Evolutionary conservation across 2,113 vertebrate species (phyloP), one percentile per base, ranked within the genome.

Genomic region (Podilymbus podiceps): DNA sequence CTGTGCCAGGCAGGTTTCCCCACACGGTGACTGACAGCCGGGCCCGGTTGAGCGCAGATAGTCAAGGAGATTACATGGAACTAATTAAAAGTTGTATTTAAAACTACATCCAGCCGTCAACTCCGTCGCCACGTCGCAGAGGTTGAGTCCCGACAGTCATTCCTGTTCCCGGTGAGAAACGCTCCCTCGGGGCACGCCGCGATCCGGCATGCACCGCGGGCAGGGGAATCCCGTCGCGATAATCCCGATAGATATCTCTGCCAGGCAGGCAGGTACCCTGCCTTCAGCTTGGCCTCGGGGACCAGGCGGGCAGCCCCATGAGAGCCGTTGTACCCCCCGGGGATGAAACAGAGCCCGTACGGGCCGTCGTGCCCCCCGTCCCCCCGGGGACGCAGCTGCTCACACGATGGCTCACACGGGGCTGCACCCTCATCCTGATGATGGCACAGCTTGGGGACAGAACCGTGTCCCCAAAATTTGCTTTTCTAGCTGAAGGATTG

Each of bases 41-140:
- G 56, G 78, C 85, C 31, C 9, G 64, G 55, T 35, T 0, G 84
- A 66, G 83, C 10, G 15, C 88, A 69, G 89, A 87, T 85, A 53
- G 72, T 85, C 94, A 76, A 59, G 10, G 62, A 89, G 94, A 97
- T 97, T 92, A 93, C 85, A 6, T 19, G 12, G 28, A 22, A 30
- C 75, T 97, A 95, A 97, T 95, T 97, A 97, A 95, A 92, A 59
- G 31, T 25, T 47, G 2, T 60, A 33, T 76, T 95, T 91, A 40
- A 73, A 28, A 42, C 74, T 66, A 23, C 49, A 46, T 15, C 0
- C 66, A 88, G 74, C 78, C 84, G 68, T 38, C 95, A 52, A 69
- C 86, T 71, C 76, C 58, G 3, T 38, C 53, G 53, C 80, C 25
- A 31, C 23, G 31, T 68, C 77, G 72, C 42, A 75, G 75, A 89